Evolutionary conservation across 2,113 vertebrate species (phyloP).

Genomic region (Maccullochella peelii): DNA sequence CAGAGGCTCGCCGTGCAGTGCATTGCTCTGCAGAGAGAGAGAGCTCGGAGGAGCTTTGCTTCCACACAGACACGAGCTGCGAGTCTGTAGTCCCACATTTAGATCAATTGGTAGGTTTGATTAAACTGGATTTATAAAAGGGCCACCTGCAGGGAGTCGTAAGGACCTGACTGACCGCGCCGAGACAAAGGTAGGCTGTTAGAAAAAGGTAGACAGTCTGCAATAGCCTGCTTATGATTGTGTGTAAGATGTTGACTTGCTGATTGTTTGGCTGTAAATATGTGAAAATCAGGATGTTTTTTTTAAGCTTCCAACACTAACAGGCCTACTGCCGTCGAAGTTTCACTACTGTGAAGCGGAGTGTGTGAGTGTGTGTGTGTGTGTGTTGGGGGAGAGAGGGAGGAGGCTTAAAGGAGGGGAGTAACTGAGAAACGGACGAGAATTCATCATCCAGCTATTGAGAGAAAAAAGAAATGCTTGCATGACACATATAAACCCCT

Average conservation of each 20-base stretch:
- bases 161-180: conserved; percentile 4
- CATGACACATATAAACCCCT: conserved; percentile 16
- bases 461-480: conserved; percentile 11
- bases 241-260: not conserved
- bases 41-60: conserved; percentile 47
- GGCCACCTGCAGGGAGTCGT: conserved; percentile 28
- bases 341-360: conserved; percentile 15
- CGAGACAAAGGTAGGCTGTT: conserved; percentile 52
- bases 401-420: conserved; percentile 24
- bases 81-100: not conserved
- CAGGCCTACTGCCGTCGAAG: conserved; percentile 32
- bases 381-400: not conserved
- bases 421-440: conserved; percentile 19
- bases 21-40: conserved; percentile 71
- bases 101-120: conserved; percentile 16
- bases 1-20: conserved; percentile 81
- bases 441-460: conserved; percentile 55
- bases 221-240: not conserved
- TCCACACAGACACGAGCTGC: not conserved
- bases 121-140: conserved; percentile 57
- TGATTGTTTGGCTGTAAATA: conserved; percentile 36
- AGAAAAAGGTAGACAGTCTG: not conserved
- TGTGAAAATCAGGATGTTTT: conserved; percentile 32
- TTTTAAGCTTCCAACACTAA: conserved; percentile 27
- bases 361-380: conserved; percentile 24